A percentile compares a stretch with the other conserved stretches of the same genome.
These are phyloP conservation scores for Oenanthe melanoleuca DNA, from an alignment of 2,113 vertebrate genomes.

Conservation along the genomic window DNA sequence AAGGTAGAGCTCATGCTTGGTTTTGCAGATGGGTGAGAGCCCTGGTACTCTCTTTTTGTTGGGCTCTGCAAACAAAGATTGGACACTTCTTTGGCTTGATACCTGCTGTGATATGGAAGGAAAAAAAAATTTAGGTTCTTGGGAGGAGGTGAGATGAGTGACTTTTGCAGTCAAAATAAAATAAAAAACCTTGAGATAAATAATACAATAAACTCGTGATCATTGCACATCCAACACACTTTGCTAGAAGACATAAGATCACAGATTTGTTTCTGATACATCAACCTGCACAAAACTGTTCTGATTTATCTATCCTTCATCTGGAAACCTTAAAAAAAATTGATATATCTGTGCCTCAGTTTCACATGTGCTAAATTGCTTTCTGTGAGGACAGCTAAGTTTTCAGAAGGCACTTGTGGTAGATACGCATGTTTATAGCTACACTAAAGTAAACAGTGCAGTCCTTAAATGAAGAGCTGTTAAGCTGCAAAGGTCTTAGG, in stretches of 20 bases:
- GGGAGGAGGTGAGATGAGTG: fast-evolving
- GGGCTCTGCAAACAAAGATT: background rate
- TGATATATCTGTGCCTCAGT: background rate
- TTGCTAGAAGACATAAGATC: background rate
- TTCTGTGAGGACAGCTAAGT: background rate
- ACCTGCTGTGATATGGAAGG: background rate
- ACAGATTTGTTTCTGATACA: background rate
- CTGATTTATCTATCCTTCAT: background rate
- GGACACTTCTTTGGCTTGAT: background rate
- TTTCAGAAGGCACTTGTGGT: background rate
- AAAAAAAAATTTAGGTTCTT: background rate
- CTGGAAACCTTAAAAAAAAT: background rate
- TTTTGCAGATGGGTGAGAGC: background rate
- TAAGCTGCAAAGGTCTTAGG: background rate
- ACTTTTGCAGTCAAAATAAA: background rate
- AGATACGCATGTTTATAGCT: background rate
- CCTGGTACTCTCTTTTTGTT: background rate
- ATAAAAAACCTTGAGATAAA: background rate
- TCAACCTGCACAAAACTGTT: background rate
- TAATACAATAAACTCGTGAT: background rate
- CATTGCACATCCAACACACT: background rate
- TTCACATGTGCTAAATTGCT: background rate
- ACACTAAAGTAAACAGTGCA: background rate
- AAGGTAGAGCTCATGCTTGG: fast-evolving
- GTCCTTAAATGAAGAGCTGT: background rate